Percentiles rank a stretch among this genome's conserved stretches.
Evolutionary conservation across 1,140 invertebrate species (phyloP).

Genomic region (Heliconius eleuchia): DNA sequence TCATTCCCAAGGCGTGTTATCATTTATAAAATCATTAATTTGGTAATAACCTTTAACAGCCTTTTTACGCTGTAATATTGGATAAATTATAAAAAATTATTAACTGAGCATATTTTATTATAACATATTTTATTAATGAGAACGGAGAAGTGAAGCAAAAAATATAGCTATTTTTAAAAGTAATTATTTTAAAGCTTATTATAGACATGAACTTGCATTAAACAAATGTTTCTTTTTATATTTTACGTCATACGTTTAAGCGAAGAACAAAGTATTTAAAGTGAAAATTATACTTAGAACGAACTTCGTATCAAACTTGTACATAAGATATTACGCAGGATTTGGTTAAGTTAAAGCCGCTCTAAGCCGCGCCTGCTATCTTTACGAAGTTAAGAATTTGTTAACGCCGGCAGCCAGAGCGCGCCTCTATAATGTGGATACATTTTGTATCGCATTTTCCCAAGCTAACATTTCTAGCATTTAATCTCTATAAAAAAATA

Average conservation of each 20-base stretch:
- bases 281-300: constrained; percentile 28
- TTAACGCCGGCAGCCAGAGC: constrained; percentile 50
- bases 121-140: too few relatives aligned
- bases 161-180: too few relatives aligned
- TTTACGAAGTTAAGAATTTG: constrained; percentile 64
- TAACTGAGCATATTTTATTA: too few relatives aligned
- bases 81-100: too few relatives aligned
- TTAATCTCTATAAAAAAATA: not conserved
- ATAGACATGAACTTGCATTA: not conserved
- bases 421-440: constrained; percentile 62
- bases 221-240: not conserved
- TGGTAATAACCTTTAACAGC: too few relatives aligned
- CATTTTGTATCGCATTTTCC: constrained; percentile 36
- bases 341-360: constrained; percentile 55
- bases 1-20: too few relatives aligned
- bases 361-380: constrained; percentile 63
- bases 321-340: constrained; percentile 47
- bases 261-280: constrained; percentile 32
- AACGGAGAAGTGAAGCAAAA: too few relatives aligned
- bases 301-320: constrained; percentile 38
- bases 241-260: not conserved
- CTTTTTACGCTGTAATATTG: too few relatives aligned
- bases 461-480: not conserved
- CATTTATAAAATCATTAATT: too few relatives aligned
- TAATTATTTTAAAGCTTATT: too few relatives aligned